Base-by-base conservation (phyloP, 2,113 vertebrate species). In the Heteronetta atricapilla region DNA sequence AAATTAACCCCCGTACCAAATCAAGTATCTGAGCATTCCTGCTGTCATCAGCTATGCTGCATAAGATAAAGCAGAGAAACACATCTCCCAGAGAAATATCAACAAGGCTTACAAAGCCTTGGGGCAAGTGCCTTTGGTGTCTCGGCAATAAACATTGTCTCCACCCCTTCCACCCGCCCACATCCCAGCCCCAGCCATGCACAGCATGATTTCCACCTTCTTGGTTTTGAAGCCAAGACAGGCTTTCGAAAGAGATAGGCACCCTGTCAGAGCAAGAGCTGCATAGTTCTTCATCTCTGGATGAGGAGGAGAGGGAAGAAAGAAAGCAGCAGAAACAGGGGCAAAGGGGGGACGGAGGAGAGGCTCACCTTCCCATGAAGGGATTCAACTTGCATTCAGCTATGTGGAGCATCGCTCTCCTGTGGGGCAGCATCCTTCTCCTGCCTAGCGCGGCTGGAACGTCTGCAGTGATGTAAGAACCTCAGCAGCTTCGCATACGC, bases 401-500 rank as follows among this genome's bases (percentile, higher is more conserved):
- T 48, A 88, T 96, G 93, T 74, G 92, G 90, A 94, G 29, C 86
- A 64, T 60, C 59, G 1, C 52, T 72, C 70, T 97, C 86, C 80
- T 91, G 68, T 96, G 94, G 92, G 73, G 76, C 60, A 88, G 80
- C 58, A 86, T 96, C 80, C 76, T 95, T 22, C 94, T 96, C 75
- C 94, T 88, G 76, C 86, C 92, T 31, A 18, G 53, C 42, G 38
- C 13, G 0, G 56, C 62, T 29, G 86, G 88, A 84, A 81, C 10
- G 2, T 69, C 95, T 89, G 64, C 75, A 86, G 94, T 3, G 25
- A 80, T 86, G 92, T 96, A 95, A 97, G 96, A 94, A 72, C 48
- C 34, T 75, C 31, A 38, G 36, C 44, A 75, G 40, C 60, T 94
- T 95, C 3, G 2, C 42, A n/a, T 80, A 58, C 2, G 1, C 2